Conservation (phyloP, 2,888 invertebrate species). For the Leptarthrus brevirostris region DNA sequence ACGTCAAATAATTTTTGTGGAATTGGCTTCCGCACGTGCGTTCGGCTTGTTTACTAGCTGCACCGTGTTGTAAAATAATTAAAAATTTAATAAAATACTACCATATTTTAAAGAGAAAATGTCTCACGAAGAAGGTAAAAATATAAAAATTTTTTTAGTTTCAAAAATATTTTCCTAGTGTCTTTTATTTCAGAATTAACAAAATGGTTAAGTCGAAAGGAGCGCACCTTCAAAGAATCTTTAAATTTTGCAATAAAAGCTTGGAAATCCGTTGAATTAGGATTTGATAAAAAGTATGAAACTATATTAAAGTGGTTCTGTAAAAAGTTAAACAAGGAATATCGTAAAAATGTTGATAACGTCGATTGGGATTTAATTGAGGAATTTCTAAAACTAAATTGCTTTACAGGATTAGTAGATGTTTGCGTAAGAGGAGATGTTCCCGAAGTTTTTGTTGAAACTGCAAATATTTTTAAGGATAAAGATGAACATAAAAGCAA, state of each 20-base stretch:
- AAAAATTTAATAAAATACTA: no score
- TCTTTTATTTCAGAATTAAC: conserved; percentile 59
- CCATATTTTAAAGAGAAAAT: no score
- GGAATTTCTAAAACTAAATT: conserved; percentile 58
- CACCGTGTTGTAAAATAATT: no score
- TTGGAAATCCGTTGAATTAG: conserved; percentile 64
- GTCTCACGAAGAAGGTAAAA: conserved; percentile 56
- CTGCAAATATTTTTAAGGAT: conserved; percentile 38
- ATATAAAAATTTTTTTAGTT: neutral
- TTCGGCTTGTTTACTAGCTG: no score
- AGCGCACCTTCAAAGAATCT: conserved; percentile 60
- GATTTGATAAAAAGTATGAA: conserved; percentile 62
- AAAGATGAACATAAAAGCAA: neutral
- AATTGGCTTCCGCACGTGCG: no score
- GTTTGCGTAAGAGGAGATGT: conserved; percentile 57
- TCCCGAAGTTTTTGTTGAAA: conserved; percentile 55
- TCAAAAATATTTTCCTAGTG: neutral
- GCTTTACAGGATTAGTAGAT: conserved; percentile 55
- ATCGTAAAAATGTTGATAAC: conserved; percentile 37
- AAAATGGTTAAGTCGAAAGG: conserved; percentile 61
- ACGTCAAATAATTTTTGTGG: no score
- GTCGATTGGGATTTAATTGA: conserved; percentile 55
- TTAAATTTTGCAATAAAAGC: conserved; percentile 63
- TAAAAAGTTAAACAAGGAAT: conserved; percentile 48
- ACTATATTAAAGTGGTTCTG: conserved; percentile 61